Conservation (phyloP, 2,797 vertebrate genomes). For the Alfaro cultratus region DNA sequence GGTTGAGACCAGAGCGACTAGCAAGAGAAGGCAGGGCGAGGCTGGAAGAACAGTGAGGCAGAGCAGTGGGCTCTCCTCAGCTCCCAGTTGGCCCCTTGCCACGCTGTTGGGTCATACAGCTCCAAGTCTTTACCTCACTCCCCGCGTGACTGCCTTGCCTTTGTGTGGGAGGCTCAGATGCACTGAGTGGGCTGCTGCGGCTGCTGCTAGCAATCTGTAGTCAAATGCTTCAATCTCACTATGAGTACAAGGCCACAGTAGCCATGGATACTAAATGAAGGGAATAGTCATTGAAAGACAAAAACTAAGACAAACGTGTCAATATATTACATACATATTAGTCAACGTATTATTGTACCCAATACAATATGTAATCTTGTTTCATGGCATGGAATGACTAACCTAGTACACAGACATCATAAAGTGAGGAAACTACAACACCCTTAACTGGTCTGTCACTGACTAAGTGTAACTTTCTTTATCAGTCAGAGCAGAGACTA, state of each 20-base stretch:
- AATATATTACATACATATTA: not conserved
- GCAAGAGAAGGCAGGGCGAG: conserved; percentile 72
- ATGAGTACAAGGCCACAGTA: conserved; percentile 64
- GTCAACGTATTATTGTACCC: not conserved
- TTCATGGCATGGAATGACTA: not conserved
- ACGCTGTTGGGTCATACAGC: conserved; percentile 80
- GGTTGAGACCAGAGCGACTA: conserved; percentile 63
- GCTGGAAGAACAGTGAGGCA: conserved; percentile 75
- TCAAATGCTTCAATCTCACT: conserved; percentile 72
- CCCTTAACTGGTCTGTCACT: not conserved
- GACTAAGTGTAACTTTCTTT: not conserved
- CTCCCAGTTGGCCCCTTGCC: conserved; percentile 76
- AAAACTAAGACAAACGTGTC: not conserved
- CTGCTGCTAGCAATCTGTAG: conserved; percentile 69
- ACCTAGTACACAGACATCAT: not conserved
- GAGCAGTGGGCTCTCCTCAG: conserved; percentile 79
- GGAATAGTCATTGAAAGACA: not conserved
- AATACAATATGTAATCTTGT: not conserved
- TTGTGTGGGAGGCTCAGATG: conserved; percentile 79
- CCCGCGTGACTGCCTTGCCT: conserved; percentile 80
- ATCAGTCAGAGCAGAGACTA: not conserved
- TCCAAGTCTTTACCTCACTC: conserved; percentile 77
- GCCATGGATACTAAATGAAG: conserved; percentile 62
- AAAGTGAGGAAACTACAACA: not conserved
- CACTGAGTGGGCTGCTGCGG: conserved; percentile 71